These are phyloP conservation scores for Drosophila anomelani DNA, from an alignment of 2,888 invertebrate genomes.

Conservation along the genomic window DNA sequence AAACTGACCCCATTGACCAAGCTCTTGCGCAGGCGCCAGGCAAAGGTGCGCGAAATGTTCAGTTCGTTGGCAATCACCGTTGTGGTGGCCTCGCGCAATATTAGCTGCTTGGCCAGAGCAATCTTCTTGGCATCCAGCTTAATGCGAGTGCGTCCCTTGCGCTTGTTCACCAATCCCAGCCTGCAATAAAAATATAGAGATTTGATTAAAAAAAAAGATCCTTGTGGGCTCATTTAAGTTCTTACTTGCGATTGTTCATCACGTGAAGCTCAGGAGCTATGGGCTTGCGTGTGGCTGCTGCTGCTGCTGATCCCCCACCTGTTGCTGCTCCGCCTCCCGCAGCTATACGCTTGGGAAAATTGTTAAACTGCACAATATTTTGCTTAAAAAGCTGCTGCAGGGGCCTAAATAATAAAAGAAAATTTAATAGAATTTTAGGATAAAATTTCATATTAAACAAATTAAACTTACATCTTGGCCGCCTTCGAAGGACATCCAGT, in stretches of 20 bases:
- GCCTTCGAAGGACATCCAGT: slow-evolving; percentile 84
- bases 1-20: slow-evolving; percentile 83
- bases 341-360: slow-evolving; percentile 80
- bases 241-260: slow-evolving; percentile 82
- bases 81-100: slow-evolving; percentile 83
- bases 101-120: slow-evolving; percentile 83
- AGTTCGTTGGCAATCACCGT: slow-evolving; percentile 84
- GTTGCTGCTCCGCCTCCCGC: background rate
- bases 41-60: slow-evolving; percentile 83
- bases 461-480: slow-evolving; percentile 79
- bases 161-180: slow-evolving; percentile 75
- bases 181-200: too few species aligned
- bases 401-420: slow-evolving; percentile 66
- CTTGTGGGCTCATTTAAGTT: background rate
- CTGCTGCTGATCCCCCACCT: background rate
- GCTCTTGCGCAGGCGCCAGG: slow-evolving; percentile 84
- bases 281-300: slow-evolving; percentile 50
- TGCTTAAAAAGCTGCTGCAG: slow-evolving; percentile 83
- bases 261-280: slow-evolving; percentile 74
- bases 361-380: slow-evolving; percentile 84
- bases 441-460: too few species aligned
- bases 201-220: background rate
- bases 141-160: slow-evolving; percentile 84
- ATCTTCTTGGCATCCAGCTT: slow-evolving; percentile 83
- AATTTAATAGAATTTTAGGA: background rate